Evolutionary conservation across 2,888 invertebrate species (phyloP), one percentile per base, ranked within the genome.

Genomic region (Rotaria macrura): DNA sequence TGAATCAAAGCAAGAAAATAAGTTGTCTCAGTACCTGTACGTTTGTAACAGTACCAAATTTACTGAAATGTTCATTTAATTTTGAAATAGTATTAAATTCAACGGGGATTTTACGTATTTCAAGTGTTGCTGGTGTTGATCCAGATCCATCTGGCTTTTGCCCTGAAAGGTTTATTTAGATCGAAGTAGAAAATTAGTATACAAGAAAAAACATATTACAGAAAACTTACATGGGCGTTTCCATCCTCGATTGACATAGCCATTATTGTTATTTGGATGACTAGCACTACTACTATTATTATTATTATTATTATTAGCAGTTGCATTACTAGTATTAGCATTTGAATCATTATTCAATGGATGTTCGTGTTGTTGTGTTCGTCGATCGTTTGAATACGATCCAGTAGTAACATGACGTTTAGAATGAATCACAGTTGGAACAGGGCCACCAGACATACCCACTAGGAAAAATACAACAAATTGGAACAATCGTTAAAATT

Each of bases 11-110:
- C 12, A 34, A 34, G 6, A 65, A 34, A 65, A 6, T 17, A 12
- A 17, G 2, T 20, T 14, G n/a, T 7, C 1, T 34, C 25, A 29
- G n/a, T 87, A 95, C 95, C 93, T 97, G 96, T 88, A 99, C 95
- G 91, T 98, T 98, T 86, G 96, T 94, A 89, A 98, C 95, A 91
- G 95, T 96, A 85, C 99, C 99, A 90, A 98, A 99, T 90, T 96
- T 96, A 87, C 94, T 93, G 91, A 99, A 99, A 90, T 98, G 97
- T 90, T 96, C 95, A 92, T 98, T 97, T 54, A 99, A 92, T 89
- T 96, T 96, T 0, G 95, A 94, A 89, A 99, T 98, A 88, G 95
- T 97, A 92, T 99, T 99, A 87, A 96, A 91, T 1, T 95, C 94
- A 0, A 94, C 93, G 0, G 98, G 98, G 57, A 99, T 94, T 91